Evolutionary conservation across 2,797 vertebrate genomes (phyloP).

Genomic region (Tauraco hartlaubi): DNA sequence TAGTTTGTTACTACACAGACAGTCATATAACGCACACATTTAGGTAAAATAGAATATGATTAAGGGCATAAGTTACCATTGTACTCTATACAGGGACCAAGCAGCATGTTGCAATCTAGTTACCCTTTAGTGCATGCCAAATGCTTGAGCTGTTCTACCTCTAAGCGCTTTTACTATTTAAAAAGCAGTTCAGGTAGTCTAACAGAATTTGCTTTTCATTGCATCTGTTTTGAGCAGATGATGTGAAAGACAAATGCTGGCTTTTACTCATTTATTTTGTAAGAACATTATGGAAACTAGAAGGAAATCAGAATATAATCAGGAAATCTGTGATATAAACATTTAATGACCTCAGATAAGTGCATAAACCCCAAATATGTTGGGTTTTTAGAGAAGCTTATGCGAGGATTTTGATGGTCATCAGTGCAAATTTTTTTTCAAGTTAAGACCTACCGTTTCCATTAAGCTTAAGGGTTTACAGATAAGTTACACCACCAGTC

Average conservation of each 20-base stretch:
- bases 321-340: constrained; percentile 33
- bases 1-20: not conserved
- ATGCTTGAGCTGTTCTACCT: not conserved
- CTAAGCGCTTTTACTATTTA: constrained; percentile 2
- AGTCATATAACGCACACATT: not conserved
- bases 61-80: not conserved
- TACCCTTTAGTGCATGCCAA: not conserved
- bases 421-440: not conserved
- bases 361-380: not conserved
- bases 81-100: not conserved
- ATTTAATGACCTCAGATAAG: not conserved
- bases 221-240: constrained; percentile 33
- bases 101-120: not conserved
- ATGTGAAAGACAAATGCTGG: not conserved
- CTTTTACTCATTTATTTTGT: constrained; percentile 44
- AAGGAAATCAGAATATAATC: constrained; percentile 36
- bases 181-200: constrained; percentile 1
- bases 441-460: not conserved
- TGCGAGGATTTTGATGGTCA: not conserved
- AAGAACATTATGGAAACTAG: constrained; percentile 23
- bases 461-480: constrained; percentile 20
- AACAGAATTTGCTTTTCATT: constrained; percentile 33
- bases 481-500: not conserved
- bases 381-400: not conserved
- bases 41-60: not conserved